Percentiles rank a stretch among this genome's conserved stretches.
Conservation (phyloP, 2,888 invertebrate species). For the Thysanoteuthis rhombus region DNA sequence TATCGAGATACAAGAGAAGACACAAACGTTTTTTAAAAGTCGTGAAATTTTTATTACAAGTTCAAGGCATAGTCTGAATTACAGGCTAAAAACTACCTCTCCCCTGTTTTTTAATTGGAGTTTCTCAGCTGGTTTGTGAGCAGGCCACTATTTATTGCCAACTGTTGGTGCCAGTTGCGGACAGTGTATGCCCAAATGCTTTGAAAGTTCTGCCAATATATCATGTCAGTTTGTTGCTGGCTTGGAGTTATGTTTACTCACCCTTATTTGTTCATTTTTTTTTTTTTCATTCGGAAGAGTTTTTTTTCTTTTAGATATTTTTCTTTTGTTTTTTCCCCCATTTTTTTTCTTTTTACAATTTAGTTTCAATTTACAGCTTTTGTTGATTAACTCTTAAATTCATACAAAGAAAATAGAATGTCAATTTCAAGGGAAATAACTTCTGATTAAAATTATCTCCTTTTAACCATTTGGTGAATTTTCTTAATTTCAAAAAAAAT, state of each 20-base stretch:
- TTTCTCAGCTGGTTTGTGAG: background rate
- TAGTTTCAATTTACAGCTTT: too few relatives aligned
- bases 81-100: background rate
- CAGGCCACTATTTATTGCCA: background rate
- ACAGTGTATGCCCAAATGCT: background rate
- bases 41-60: background rate
- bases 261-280: background rate
- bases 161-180: background rate
- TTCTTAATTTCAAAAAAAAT: too few relatives aligned
- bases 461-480: too few relatives aligned
- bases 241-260: background rate
- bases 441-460: too few relatives aligned
- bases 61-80: slow-evolving; percentile 12
- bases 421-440: too few relatives aligned
- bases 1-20: background rate
- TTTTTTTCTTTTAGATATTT: background rate
- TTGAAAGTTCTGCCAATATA: background rate
- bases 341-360: background rate
- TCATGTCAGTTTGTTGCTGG: background rate
- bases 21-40: background rate
- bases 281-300: background rate
- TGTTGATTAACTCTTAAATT: too few relatives aligned
- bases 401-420: too few relatives aligned
- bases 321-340: background rate
- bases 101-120: background rate